Conservation (phyloP, 2,888 invertebrate species). For the Monopis laevigella region DNA sequence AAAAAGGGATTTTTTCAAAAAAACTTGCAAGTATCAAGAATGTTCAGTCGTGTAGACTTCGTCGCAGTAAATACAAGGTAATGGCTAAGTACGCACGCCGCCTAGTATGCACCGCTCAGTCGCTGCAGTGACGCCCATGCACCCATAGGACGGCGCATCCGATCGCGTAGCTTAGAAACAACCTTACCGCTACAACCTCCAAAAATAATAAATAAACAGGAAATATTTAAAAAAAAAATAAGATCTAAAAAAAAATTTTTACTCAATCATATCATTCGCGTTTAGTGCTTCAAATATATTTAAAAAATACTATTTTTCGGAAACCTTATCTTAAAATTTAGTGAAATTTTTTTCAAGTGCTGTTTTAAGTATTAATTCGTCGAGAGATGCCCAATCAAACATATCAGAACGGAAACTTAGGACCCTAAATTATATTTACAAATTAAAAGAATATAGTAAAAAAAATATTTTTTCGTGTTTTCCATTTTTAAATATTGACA, state of each 20-base stretch:
- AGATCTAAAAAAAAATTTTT: constrained; percentile 36
- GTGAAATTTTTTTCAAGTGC: constrained; percentile 39
- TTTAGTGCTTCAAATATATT: constrained; percentile 29
- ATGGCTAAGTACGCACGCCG: constrained; percentile 67
- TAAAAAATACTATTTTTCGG: constrained; percentile 33
- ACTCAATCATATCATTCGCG: constrained; percentile 54
- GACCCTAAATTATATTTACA: constrained; percentile 53
- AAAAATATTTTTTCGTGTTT: constrained; percentile 45
- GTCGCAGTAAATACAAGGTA: constrained; percentile 67
- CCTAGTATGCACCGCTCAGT: constrained; percentile 64
- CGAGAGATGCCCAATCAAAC: constrained; percentile 39
- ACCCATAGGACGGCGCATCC: constrained; percentile 63
- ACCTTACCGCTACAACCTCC: constrained; percentile 57
- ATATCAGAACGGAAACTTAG: constrained; percentile 63
- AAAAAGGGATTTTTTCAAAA: too few relatives aligned
- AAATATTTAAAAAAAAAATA: constrained; percentile 29
- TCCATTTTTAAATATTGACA: constrained; percentile 35
- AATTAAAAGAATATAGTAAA: constrained; percentile 25
- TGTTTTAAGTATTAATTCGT: constrained; percentile 31
- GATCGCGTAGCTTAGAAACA: constrained; percentile 42
- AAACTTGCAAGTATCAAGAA: constrained; percentile 45
- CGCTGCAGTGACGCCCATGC: constrained; percentile 67
- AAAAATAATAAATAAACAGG: constrained; percentile 45
- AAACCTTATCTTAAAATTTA: constrained; percentile 35
- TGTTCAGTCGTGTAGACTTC: constrained; percentile 28